Percentiles rank a stretch among this genome's conserved stretches.
phyloP scores from a whole-genome alignment of 2,113 vertebrate genomes.

The Triplophysa rosa region DNA sequence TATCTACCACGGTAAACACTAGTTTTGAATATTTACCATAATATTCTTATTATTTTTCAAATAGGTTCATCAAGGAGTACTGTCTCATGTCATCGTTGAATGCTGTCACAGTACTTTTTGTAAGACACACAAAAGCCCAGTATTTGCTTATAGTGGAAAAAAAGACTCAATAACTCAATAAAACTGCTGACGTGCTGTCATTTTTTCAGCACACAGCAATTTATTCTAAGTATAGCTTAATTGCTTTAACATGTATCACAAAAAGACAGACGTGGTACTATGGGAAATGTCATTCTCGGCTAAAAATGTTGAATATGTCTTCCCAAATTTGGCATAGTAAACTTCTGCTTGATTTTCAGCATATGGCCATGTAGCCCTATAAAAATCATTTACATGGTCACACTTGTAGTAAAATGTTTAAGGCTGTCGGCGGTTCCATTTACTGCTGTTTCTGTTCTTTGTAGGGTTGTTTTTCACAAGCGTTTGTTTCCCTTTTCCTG shows the following conservation, averaged over 20 bases:
- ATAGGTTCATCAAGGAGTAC: no score
- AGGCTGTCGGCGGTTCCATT: no score
- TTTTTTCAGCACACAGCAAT: slow-evolving; percentile 12
- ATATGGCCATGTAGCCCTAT: neutral
- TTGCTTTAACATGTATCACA: slow-evolving; percentile 13
- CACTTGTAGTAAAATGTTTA: neutral
- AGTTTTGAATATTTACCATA: neutral
- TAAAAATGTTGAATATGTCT: neutral
- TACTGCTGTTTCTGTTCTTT: neutral
- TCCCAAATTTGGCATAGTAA: neutral
- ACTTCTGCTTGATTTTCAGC: neutral
- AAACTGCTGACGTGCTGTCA: slow-evolving; percentile 10
- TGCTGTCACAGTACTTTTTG: neutral
- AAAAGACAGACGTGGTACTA: neutral
- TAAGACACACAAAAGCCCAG: slow-evolving; percentile 12
- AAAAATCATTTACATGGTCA: neutral
- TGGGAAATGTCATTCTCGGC: neutral
- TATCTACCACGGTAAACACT: no score
- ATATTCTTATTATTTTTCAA: neutral
- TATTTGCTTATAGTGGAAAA: neutral
- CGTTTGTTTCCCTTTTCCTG: slow-evolving; percentile 11
- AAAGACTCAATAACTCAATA: neutral
- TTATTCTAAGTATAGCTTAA: slow-evolving; percentile 13
- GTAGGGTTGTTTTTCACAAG: neutral
- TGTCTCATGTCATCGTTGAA: neutral